Evolutionary conservation across 2,888 invertebrate species (phyloP).

Genomic region (Noctua janthe): DNA sequence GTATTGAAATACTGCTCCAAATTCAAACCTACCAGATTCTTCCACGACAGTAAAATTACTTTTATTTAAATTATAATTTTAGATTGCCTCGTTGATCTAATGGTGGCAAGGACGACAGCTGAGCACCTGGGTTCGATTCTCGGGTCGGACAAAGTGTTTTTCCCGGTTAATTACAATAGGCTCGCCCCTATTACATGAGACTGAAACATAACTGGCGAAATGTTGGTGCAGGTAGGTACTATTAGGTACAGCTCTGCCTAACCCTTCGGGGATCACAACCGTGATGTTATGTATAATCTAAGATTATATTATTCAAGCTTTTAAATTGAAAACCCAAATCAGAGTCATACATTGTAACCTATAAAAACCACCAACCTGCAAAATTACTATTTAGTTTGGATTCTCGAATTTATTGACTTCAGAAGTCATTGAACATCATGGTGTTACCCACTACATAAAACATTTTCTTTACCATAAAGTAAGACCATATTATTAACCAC

Average conservation of each 20-base stretch:
- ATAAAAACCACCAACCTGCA: too few species aligned
- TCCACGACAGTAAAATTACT: too few species aligned
- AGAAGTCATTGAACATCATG: background rate
- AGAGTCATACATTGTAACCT: background rate
- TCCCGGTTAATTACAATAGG: too few species aligned
- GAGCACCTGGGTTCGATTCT: background rate
- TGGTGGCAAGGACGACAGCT: background rate
- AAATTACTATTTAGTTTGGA: background rate
- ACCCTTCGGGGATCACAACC: too few species aligned
- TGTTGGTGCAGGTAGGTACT: too few species aligned
- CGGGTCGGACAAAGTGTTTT: background rate
- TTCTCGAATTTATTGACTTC: background rate
- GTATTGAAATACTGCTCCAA: too few species aligned
- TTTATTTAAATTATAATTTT: too few species aligned
- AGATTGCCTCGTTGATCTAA: background rate
- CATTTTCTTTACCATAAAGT: constrained; percentile 1
- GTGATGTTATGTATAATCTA: background rate
- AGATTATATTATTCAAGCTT: background rate
- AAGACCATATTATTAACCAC: constrained; percentile 1
- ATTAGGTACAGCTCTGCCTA: background rate
- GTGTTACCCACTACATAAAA: constrained; percentile 11
- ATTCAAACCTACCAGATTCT: too few species aligned
- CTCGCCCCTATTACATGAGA: too few species aligned
- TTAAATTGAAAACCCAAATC: background rate
- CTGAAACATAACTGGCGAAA: too few species aligned